Evolutionary conservation across 2,797 vertebrate genomes (phyloP).

Genomic region (Lepidocolaptes lacrymiger): DNA sequence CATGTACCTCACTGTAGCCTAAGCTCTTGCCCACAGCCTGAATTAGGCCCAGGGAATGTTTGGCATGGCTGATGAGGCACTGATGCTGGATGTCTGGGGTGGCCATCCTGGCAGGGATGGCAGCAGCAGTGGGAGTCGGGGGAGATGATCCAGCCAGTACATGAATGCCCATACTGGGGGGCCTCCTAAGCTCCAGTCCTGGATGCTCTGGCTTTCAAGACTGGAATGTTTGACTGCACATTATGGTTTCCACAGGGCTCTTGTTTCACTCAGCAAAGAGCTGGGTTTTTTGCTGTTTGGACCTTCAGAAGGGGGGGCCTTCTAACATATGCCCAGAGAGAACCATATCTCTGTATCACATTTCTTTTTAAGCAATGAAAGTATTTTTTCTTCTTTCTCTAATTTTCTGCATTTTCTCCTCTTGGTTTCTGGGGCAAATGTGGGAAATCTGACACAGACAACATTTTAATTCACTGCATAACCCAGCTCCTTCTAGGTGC

Average conservation of each 20-base stretch:
- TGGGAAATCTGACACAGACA: neutral
- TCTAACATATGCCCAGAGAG: neutral
- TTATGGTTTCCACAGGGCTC: neutral
- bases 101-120: neutral
- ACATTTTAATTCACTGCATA: neutral
- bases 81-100: neutral
- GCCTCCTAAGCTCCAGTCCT: neutral
- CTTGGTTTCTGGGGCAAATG: neutral
- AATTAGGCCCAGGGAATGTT: neutral
- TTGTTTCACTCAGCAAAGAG: neutral
- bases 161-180: rapidly evolving
- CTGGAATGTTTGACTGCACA: neutral
- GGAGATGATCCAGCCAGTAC: rapidly evolving
- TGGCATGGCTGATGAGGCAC: neutral
- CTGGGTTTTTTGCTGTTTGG: neutral
- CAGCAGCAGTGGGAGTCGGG: neutral
- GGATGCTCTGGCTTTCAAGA: neutral
- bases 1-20: rapidly evolving
- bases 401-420: neutral
- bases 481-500: neutral
- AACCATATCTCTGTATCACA: neutral
- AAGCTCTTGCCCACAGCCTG: neutral
- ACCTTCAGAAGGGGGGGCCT: neutral
- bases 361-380: neutral
- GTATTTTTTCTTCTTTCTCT: neutral